These are phyloP conservation scores for Antechinus stuartii DNA, from an alignment of 2,113 vertebrate species.

Conservation along the genomic window DNA sequence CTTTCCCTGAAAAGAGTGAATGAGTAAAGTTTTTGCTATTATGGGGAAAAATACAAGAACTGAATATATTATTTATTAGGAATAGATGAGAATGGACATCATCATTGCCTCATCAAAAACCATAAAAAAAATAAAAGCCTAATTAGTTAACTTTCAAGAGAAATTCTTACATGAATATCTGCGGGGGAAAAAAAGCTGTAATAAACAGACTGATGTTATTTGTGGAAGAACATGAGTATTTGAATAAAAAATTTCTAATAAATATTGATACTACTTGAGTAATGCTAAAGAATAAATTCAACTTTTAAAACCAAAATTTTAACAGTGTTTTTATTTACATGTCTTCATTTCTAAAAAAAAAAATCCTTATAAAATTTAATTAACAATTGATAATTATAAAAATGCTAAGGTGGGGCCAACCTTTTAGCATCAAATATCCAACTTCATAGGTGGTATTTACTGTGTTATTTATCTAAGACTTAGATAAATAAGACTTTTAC, in stretches of 20 bases:
- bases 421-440: not conserved
- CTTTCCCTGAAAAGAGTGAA: not conserved
- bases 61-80: conserved; percentile 30
- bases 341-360: conserved; percentile 35
- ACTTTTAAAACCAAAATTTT: conserved; percentile 48
- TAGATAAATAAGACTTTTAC: conserved; percentile 15
- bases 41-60: conserved; percentile 18
- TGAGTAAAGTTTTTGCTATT: conserved; percentile 28
- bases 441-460: not conserved
- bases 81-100: not conserved
- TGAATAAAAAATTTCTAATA: conserved; percentile 15
- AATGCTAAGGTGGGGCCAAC: conserved; percentile 31
- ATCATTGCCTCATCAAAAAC: conserved; percentile 1
- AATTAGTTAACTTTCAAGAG: conserved; percentile 20
- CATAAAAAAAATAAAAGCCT: conserved; percentile 14
- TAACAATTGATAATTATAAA: not conserved
- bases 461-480: not conserved
- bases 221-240: conserved; percentile 1
- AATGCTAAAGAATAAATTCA: conserved; percentile 10
- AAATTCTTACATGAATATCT: conserved; percentile 6
- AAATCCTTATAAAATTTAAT: not conserved
- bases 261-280: conserved; percentile 37
- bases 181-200: not conserved
- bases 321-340: conserved; percentile 27
- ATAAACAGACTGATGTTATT: conserved; percentile 10